Base-by-base conservation (phyloP, 1,140 invertebrate species). In the Berghia stephanieae region DNA sequence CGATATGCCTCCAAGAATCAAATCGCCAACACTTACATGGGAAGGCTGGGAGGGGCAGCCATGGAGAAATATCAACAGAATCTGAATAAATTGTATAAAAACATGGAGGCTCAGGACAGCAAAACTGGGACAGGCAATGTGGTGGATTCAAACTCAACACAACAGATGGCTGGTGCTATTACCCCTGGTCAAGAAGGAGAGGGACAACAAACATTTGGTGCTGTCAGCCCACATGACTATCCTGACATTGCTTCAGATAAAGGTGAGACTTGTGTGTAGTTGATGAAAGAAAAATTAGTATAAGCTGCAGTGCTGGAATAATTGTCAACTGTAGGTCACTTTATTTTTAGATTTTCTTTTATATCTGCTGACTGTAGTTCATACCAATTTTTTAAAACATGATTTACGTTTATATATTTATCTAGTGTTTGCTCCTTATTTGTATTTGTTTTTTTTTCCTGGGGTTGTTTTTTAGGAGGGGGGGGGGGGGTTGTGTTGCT, bases 1-100 rank as follows among this genome's bases (percentile, higher is more conserved):
- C 87, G 88, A 71, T 90, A 89, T 82, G 89, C 89, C 21, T 84
- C 88, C 8, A 87, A 87, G 72, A 89, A 85, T 80, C 84, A 86
- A 40, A 90, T 90, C 57, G 84, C 87, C 46, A 88, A 88, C 77
- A 89, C 88, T 5, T 90, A 90, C 79, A 88, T 87, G 82, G 81
- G 81, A 38, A 76, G 80, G 24, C 76, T 86, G 60, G 83, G 85
- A 57, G 79, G 72, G 24, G 83, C 83, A 42, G 84, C 85, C n/a
- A 80, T 84, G 74, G 80, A 85, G 77, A 84, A 83, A 69, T 87
- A 87, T 75, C 86, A 87, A 66, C 75, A 81, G 66, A 82, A 82
- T 73, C 60, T 84, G 63, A 78, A 82, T 31, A 55, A 74, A 55
- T 57, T 84, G 24, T 84, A 84, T 74, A 80, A 79, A 38, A 79